phyloP scores from a whole-genome alignment of 2,797 vertebrate genomes.

The Lacerta bilineata region DNA sequence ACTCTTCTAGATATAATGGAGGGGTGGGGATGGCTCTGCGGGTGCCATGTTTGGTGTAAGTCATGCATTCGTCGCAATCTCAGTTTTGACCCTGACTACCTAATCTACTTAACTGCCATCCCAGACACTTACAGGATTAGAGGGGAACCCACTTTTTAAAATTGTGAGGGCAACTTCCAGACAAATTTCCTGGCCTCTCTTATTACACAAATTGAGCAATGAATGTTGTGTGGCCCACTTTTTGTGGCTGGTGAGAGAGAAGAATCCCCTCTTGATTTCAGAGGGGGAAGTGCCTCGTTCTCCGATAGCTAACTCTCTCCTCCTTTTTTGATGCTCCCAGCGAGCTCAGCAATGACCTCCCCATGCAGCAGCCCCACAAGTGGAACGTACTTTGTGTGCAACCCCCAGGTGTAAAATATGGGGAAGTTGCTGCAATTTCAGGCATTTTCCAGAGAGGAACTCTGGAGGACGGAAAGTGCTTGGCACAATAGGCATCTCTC shows the following conservation, averaged over 20 bases:
- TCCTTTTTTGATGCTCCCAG: background rate
- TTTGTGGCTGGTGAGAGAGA: too few relatives aligned
- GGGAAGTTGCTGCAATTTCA: slow-evolving; percentile 52
- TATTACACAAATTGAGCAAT: background rate
- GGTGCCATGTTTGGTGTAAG: background rate
- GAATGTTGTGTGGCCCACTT: background rate
- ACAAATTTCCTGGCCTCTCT: background rate
- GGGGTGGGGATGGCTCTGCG: background rate
- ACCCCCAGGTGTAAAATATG: slow-evolving; percentile 41
- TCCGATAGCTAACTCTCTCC: rapidly evolving
- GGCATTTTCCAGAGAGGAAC: slow-evolving; percentile 58
- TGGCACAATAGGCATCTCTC: slow-evolving; percentile 40
- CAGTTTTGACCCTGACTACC: background rate
- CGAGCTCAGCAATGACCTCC: too few relatives aligned
- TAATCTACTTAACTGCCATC: background rate
- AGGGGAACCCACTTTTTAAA: background rate
- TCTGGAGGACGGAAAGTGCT: slow-evolving; percentile 41
- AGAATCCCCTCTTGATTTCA: background rate
- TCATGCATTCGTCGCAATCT: background rate
- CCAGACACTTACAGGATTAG: background rate
- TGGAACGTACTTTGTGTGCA: slow-evolving; percentile 48
- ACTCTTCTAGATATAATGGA: background rate
- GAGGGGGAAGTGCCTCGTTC: too few relatives aligned
- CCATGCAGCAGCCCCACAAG: background rate
- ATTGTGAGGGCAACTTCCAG: background rate